Evolutionary conservation across 2,797 vertebrate species (phyloP), one percentile per base, ranked within the genome.

Genomic region (Lagodon rhomboides): DNA sequence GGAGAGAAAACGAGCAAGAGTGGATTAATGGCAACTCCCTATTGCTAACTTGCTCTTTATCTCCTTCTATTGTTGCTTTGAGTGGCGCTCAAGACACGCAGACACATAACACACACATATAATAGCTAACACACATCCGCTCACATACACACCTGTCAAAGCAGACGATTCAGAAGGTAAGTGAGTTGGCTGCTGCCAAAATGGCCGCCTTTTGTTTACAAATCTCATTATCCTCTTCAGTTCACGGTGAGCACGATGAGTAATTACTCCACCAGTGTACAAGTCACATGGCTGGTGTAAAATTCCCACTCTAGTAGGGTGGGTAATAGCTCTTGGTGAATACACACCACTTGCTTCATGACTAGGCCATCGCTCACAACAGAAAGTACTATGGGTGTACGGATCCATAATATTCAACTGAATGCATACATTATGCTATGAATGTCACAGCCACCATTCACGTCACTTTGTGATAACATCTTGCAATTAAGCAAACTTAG

Each of bases 221-320:
- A 90, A 91, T 87, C 92, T 79, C 90, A 94, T 94, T 93, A 93
- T 94, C 89, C 86, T 90, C 85, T 92, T 90, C 86, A 91, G 86
- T 90, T 89, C 85, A 87, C 62, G 65, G 75, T 74, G 86, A 83
- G 87, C 72, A 78, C 61, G 73, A 84, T 90, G 91, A 91, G 90
- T 94, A 94, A 95, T 95, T 94, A 91, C 85, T 86, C 86, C 84
- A 77, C 68, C 79, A 75, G 79, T 76, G 84, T 87, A 80, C 86
- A 86, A 88, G 85, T 86, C 88, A 82, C 85, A 86, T 17, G 59
- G 84, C 77, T 83, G 78, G 82, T 91, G 85, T 87, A 81, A 89
- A 88, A 90, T 83, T 81, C 84, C 84, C 88, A 84, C 87, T 90
- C 80, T 85, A 77, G 83, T 67, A 87, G 85, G 85, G 63, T 84